Base-by-base conservation (phyloP, 1,140 invertebrate genomes). In the Tenebrio molitor region DNA sequence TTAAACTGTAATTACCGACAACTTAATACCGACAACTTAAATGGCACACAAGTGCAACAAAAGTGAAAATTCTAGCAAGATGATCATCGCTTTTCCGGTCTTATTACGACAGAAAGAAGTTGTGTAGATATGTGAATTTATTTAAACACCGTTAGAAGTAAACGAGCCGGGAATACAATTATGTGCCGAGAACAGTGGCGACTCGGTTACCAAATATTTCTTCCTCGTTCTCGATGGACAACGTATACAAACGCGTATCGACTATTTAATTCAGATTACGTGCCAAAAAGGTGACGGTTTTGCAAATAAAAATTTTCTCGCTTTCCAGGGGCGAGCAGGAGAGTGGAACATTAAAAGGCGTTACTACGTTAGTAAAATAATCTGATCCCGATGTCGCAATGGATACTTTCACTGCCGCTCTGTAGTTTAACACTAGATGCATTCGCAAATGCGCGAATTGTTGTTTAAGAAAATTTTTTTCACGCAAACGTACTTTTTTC, bases 341-440 rank as follows among this genome's bases (percentile, higher is more conserved):
- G 46, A 50, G 21, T 50, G 46, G 10, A 50, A 50, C 21, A 16
- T 50, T 50, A 15, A 50, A 50, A 21, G 34, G 58, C n/a, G n/a
- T n/a, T n/a, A n/a, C n/a, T n/a, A 29, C 33, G 62, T 64, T 64
- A 36, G 62, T 15, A 64, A 64, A 41, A 65, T 65, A 39, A 65
- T 65, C 33, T 65, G 62, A 39, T 65, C 1, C 34, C 62, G 10
- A 39, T 65, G 62, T 65, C 34, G 62, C 62, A 65, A 65, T 12
- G 7, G 7, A 16, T n/a, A 65, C 62, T 65, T 65, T 65, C 62
- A 65, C 62, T 65, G 17, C 19, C 29, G 29, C 17, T 53, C 3
- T 53, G 14, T 15, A 21, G 6, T 25, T 53, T 4, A 44, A 44
- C 41, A 44, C 19, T 53, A n/a, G 50, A 29, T 58, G 50, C 50